Evolutionary conservation across 2,113 vertebrate genomes (phyloP), one percentile per base, ranked within the genome.

Genomic region (Ginglymostoma cirratum): DNA sequence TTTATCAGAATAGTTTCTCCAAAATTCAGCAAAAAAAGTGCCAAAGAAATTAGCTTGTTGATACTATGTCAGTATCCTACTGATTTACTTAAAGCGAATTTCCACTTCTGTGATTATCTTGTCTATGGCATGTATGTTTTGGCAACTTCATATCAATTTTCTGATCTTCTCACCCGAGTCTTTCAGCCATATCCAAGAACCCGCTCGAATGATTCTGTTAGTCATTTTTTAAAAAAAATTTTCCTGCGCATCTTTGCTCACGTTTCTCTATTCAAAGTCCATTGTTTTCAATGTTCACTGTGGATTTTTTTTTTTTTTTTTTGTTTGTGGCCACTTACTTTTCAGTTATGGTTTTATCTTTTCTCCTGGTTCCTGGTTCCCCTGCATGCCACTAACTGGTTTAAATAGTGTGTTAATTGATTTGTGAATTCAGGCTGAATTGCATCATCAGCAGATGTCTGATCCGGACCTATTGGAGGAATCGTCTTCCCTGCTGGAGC

Each of bases 381-480:
- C 97, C 85, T 69, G 98, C 98, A 98, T 98, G 98, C 98, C 98
- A 98, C 98, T 98, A 98, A 98, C 98, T 98, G 97, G 97, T 98
- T 98, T 98, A 97, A 61, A 98, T 98, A 98, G 98, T 98, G 97
- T 98, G 97, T 98, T 98, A 98, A 98, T 98, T 98, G 98, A 97
- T 98, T 98, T 98, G 98, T 98, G 98, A 98, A 98, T 98, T 98
- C 97, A 98, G 98, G 97, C 98, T 98, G 98, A 98, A 98, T 98
- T 98, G 98, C 98, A 97, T 98, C 97, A 98, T 97, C 96, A 98
- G 97, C 98, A 99, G 99, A 99, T 99, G 99, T 99, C 99, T 98
- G 99, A 99, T 98, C 99, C 99, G 97, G 98, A 99, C 96, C 97
- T 99, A 97, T 97, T 99, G 98, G 99, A 99, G 97, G 99, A 99